Evolutionary conservation across 1,140 invertebrate species (phyloP), one percentile per base, ranked within the genome.

Genomic region (Cherax destructor): DNA sequence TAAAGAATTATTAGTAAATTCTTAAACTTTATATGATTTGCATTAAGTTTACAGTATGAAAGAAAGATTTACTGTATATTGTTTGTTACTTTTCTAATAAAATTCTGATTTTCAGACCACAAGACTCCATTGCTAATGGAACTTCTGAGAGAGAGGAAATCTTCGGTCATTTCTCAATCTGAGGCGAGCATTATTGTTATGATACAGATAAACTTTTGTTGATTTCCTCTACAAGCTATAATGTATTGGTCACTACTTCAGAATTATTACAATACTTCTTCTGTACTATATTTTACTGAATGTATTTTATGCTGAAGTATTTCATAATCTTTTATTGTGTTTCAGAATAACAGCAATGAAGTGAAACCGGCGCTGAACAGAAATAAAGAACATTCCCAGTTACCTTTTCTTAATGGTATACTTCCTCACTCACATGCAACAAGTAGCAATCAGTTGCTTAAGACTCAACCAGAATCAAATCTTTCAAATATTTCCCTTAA

Each of bases 51-150:
- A 41, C 30, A 41, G 30, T 41, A 41, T 1, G 30, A 41, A 41
- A 41, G 2, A 41, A 41, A 41, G 30, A 41, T 41, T 41, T 41
- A 41, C 30, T 41, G 30, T 41, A 41, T 41, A 41, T 41, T 56
- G 52, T 13, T 56, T 56, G 13, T 56, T 56, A 56, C 52, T 56
- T 13, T 10, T 56, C 9, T 65, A 65, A 5, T 18, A 21, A 65
- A 21, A 65, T 65, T 13, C 13, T 65, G 16, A 69, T 74, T 65
- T 78, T 1, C 85, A 78, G 85, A 49, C 24, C 50, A 86, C 7
- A 86, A 77, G 56, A 78, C 72, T 86, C 85, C 85, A n/a, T 59
- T 86, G n/a, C 65, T 86, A 41, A 86, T 86, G 52, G 85, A 86
- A 18, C 85, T 86, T 61, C 74, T 86, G 50, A 77, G 56, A 41